Base-by-base conservation (phyloP, 23 tunicate genomes). In the Clavelina lepadiformis region DNA sequence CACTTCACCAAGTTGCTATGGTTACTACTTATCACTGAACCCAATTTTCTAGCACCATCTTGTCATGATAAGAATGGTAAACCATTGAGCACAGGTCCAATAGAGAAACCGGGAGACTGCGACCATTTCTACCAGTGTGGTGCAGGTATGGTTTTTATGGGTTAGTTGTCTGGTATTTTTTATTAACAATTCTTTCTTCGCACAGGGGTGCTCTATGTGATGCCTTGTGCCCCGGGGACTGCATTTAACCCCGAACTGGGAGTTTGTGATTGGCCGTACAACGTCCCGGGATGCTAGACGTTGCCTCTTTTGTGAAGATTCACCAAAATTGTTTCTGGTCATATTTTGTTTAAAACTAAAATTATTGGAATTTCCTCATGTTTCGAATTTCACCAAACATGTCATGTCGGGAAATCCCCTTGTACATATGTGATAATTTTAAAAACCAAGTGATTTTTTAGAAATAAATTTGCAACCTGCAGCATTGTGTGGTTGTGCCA, bases 111-210 rank as follows among this genome's bases (percentile, higher is more conserved):
- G 22, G 69, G 69, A 4, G 85, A 78, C 59, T 78, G 85, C 38
- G 27, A 46, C 23, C 61, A 78, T 28, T 78, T 78, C 65, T 78
- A 78, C 69, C 85, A 78, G 35, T 78, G 85, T 59, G 85, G 76
- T 1, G 85, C 85, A 2, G 85, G 85, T 78, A 51, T 38, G 82
- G 37, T 25, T 18, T 4, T 27, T n/a, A 4, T 30, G 6, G 30
- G 65, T 18, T 54, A 13, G 21, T 54, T 13, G 60, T 11, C 49
- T 44, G 49, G 15, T n/a, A 29, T 5, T 58, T 58, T 58, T 58
- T 58, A 41, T 41, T 41, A 11, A 41, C 11, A 15, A 11, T 41
- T 11, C 49, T 41, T 22, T 53, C n/a, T 60, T 8, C 15, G 15
- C 49, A 3, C 33, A 72, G 78, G 78, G 7, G 26, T 57, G n/a